Evolutionary conservation across 2,113 vertebrate genomes (phyloP), one percentile per base, ranked within the genome.

Genomic region (Nicator chloris): DNA sequence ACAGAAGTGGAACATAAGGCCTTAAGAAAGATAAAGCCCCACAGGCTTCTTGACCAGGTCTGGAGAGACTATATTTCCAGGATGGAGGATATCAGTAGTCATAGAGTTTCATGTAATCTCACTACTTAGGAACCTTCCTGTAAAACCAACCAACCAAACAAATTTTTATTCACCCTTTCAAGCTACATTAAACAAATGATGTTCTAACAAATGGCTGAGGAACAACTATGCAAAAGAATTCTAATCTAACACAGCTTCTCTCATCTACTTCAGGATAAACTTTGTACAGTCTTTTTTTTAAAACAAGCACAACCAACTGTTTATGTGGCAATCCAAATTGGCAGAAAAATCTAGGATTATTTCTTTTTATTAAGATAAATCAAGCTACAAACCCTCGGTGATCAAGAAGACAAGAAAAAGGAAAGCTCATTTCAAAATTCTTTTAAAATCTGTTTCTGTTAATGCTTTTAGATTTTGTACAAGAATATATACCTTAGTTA

Each of bases 301-400:
- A 50, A 80, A 89, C 19, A 87, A 94, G 50, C 24, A 93, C 69
- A 92, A 89, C 40, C 56, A 89, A 75, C n/a, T 79, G 37, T 72
- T 93, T 70, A 87, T 92, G 80, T 91, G 49, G 77, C 53, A 95
- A 91, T 93, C 72, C 49, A 89, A 88, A 94, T 1, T 88, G 77
- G 82, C 56, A 81, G 70, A 77, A 93, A 93, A 84, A 78, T 24
- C 60, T 72, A 84, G 31, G 92, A 75, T 72, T 50, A 79, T 92
- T 94, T 86, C 6, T 51, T 86, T 90, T 92, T 87, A 69, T 96
- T 78, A 88, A 61, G 63, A 88, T 65, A 93, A 95, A 95, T 78
- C 53, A 28, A 87, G 35, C 56, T 81, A 82, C 6, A 12, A 95
- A 93, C 20, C 19, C 33, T 81, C 69, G 42, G 63, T 89, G 80